Base-by-base conservation (phyloP, 1,140 invertebrate species). In the Drosophila bocki region DNA sequence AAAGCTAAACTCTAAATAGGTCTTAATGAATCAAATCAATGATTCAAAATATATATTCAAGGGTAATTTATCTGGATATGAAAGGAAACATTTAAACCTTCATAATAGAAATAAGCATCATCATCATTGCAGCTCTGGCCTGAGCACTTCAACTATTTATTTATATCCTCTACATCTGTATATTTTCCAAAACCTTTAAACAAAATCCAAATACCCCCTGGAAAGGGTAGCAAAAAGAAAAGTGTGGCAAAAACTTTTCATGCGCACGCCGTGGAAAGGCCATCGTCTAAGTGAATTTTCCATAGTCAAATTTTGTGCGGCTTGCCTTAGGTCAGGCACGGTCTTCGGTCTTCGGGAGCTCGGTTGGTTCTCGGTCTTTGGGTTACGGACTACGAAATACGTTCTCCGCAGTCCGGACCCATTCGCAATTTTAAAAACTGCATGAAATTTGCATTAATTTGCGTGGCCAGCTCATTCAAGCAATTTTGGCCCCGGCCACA, bases 271-370 rank as follows among this genome's bases (percentile, higher is more conserved):
- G 76, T 72, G 82, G 63, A 70, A 80, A 81, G 82, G 78, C 65
- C 78, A 85, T 78, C 82, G 75, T 84, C 84, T 87, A 84, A 88
- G 84, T 88, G 85, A 87, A 84, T 87, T 87, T 88, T 64, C 77
- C 80, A 65, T 75, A 88, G 80, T 81, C 80, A 87, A 87, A 88
- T 88, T 88, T 82, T 75, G 72, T 78, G 70, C 62, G 71, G 65
- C 65, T 88, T 88, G 84, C 85, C 84, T 90, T 88, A 88, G 84
- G 84, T 87, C 84, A 87, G 85, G 81, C 74, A 82, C 47, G 63
- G 42, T 58, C 39, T 57, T 39, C 53, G 53, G 33, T 53, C 29
- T 19, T 54, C 17, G 51, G 61, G 33, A 11, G 26, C 32, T 17
- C 26, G 65, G 41, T 44, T 48, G 67, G 42, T 44, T 48, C 35